Evolutionary conservation across 2,797 vertebrate species (phyloP), one percentile per base, ranked within the genome.

Genomic region (Sebastes cheni): DNA sequence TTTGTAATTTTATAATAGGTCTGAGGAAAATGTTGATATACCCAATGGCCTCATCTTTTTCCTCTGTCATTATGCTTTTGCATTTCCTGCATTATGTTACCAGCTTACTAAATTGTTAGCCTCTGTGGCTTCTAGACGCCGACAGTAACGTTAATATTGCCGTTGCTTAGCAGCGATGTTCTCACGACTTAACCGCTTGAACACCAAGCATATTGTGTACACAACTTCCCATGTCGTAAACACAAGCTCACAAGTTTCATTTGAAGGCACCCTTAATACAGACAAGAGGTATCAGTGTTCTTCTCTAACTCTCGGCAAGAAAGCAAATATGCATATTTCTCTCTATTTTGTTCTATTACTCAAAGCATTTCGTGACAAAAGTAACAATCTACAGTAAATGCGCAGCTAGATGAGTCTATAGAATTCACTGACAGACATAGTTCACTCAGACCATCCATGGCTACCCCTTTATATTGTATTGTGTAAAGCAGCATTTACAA

Each of bases 61-160:
- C 42, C 7, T 20, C 42, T 50, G 42, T 20, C 42, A 50, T 50
- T 50, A 50, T 50, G 16, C 42, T 1, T 18, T 50, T 20, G 42
- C 18, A 50, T 50, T 50, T 50, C 3, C 42, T 50, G 0, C 42
- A 50, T 50, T 50, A 50, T 50, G 42, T 50, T 50, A 50, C 42
- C 16, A 0, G 0, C 42, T 50, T 50, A 1, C 16, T 50, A 50
- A 0, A 0, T 50, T 50, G 42, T 50, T 50, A 20, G 42, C 42
- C 16, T 50, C 42, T 50, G 16, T 50, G 42, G 16, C 42, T 20
- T 50, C 42, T 50, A 4, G 42, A 50, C 3, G 7, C 42, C 18
- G 42, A 46, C 16, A 20, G 42, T 46, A 50, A 50, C 18, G 18
- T 50, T 50, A 50, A 50, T 50, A 50, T 50, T 50, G 16, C 16